Evolutionary conservation across 2,888 invertebrate genomes (phyloP).

Genomic region (Dendrolimus houi): DNA sequence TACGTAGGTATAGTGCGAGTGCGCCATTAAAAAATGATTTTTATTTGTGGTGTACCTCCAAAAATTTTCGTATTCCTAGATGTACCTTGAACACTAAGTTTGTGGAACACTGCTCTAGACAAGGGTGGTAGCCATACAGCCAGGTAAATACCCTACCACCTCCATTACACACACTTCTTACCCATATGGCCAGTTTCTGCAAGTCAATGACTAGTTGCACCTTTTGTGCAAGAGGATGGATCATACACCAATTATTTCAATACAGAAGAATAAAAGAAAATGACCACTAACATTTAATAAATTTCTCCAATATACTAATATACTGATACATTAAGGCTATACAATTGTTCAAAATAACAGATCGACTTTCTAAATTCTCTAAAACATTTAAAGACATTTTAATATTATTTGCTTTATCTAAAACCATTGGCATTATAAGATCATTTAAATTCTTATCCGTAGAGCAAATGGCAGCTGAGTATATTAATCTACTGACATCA

Average conservation of each 20-base stretch:
- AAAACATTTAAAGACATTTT: slow-evolving; percentile 44
- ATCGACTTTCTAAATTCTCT: slow-evolving; percentile 30
- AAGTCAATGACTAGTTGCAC: no score
- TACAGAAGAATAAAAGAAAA: not conserved
- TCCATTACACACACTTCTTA: no score
- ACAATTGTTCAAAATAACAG: slow-evolving; percentile 59
- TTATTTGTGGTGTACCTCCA: no score
- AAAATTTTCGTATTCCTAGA: no score
- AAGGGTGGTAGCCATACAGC: no score
- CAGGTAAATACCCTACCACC: no score
- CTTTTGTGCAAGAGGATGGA: no score
- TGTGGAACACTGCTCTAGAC: no score
- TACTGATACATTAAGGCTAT: slow-evolving; percentile 62
- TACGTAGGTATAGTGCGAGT: no score
- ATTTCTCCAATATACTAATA: slow-evolving; percentile 63
- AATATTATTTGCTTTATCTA: slow-evolving; percentile 37
- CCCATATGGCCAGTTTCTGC: no score
- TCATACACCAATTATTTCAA: not conserved
- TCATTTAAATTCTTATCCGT: slow-evolving; percentile 50
- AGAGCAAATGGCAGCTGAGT: slow-evolving; percentile 61
- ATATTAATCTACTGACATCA: slow-evolving; percentile 59
- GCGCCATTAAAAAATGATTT: no score
- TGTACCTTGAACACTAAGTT: no score
- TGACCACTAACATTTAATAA: slow-evolving; percentile 62
- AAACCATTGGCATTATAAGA: slow-evolving; percentile 52